Base-by-base conservation (phyloP, 2,888 invertebrate species). In the Ecliptopera silaceata region DNA sequence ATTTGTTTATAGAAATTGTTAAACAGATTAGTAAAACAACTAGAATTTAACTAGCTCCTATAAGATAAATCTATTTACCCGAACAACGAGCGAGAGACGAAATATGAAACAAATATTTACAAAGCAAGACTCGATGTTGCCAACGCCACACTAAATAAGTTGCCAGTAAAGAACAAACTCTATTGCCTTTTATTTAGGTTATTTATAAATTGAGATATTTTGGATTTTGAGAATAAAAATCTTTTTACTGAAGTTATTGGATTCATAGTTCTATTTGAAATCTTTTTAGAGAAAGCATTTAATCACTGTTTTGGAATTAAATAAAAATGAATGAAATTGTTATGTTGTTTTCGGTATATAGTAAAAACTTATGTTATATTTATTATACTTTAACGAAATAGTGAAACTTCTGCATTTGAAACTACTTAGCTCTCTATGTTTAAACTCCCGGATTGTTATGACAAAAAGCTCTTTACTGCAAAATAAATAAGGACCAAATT, bases 71-170 rank as follows among this genome's bases (percentile, higher is more conserved):
- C 75, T 86, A 84, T 88, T 88, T 86, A 77, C 79, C 68, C 69
- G 69, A 79, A 77, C 68, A 81, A 79, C 70, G 72, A 77, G 79
- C 70, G 72, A 67, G 70, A 74, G 72, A 65, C 76, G 77, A 83
- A 86, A 86, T 86, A 86, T 83, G 82, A 84, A 88, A 82, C 79
- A 89, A 63, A 88, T 87, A 86, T 88, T 88, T 87, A 78, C 72
- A 49, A 63, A 66, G 63, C 72, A 69, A 70, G 73, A 48, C 26
- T 42, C 47, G 4, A 8, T 20, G 0, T 29, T 5, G 12, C 12
- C 15, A 15, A 13, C 15, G 12, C 41, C 41, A 47, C 38, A 31
- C 15, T 0, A 13, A 11, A 42, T 15, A 1, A 8, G 41, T 3
- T 53, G 20, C 5, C 22, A 47, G 4, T 47, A 34, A 12, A 42